These are phyloP conservation scores for Saccopteryx leptura DNA, from an alignment of 2,113 vertebrate species.

Conservation along the genomic window DNA sequence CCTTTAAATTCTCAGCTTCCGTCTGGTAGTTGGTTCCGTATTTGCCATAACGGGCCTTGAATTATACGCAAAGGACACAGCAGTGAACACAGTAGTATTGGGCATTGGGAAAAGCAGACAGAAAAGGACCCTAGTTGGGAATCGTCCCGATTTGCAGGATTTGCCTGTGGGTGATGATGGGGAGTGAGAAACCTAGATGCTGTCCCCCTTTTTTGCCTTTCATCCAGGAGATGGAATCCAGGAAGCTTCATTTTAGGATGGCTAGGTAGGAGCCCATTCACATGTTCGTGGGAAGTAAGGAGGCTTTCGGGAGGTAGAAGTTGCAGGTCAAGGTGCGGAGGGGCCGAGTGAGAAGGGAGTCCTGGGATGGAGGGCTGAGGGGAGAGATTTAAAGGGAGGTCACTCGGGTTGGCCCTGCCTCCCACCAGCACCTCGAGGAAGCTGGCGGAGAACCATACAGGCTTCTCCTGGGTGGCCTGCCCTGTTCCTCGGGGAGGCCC, in stretches of 20 bases:
- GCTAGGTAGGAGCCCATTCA: neutral
- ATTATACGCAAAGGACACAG: neutral
- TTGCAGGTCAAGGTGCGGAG: neutral
- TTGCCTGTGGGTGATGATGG: neutral
- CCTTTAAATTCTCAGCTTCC: neutral
- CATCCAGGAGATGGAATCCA: neutral
- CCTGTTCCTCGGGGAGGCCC: neutral
- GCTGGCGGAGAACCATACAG: neutral
- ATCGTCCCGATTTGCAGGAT: neutral
- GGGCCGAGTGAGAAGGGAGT: neutral
- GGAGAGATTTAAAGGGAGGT: no score
- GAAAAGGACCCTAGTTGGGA: neutral
- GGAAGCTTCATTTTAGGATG: neutral
- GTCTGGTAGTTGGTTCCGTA: neutral
- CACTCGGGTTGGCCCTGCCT: neutral
- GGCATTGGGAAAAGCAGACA: rapidly evolving
- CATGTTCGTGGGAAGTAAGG: neutral
- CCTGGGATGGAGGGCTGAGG: no score
- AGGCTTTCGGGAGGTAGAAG: neutral
- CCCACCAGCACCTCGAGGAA: neutral
- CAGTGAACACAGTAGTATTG: neutral
- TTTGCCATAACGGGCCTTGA: neutral
- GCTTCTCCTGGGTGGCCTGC: neutral
- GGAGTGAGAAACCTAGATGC: neutral
- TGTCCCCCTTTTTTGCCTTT: neutral